Evolutionary conservation across 2,888 invertebrate genomes (phyloP), one percentile per base, ranked within the genome.

Genomic region (Podabrus alpinus): DNA sequence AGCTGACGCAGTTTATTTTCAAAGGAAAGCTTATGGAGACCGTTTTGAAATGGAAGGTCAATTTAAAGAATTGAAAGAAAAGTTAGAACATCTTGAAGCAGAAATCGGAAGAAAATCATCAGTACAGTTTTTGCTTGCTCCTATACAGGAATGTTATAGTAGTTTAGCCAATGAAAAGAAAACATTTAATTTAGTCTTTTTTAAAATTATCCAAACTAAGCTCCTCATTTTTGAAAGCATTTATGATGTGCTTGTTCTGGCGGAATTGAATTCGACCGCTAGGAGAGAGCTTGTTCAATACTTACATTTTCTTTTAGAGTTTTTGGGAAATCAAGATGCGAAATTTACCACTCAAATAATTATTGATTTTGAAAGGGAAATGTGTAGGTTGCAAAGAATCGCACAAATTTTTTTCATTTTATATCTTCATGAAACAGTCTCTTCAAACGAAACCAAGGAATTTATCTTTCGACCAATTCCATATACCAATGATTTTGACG

Each of bases 71-170:
- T n/a, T n/a, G n/a, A n/a, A 5, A 4, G 1, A 29, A 13, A 13
- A 13, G 5, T 13, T 29, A 0, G 11, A 1, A 2, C 1, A 3
- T n/a, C n/a, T n/a, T n/a, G n/a, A n/a, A 9, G n/a, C 24, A 2
- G 0, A 25, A 3, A 25, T 0, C 2, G 10, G 2, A 0, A 10
- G 11, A 11, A n/a, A n/a, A n/a, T n/a, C n/a, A 0, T 10, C 9
- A 10, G 10, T 10, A n/a, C 11, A 10, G 25, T 25, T 1, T 25
- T 25, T 25, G 25, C 11, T 10, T 11, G 3, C 2, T 11, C 25
- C 25, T 0, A 10, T 25, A 3, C 0, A 10, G 2, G 10, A 10
- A 11, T 25, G n/a, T n/a, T n/a, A n/a, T n/a, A n/a, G n/a, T n/a
- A n/a, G 25, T 10, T 24, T 24, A 5, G 3, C 3, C 0, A 25